Percentiles rank a stretch among this genome's conserved stretches.
Evolutionary conservation across 2,113 vertebrate species (phyloP).

Genomic region (Hippoglossus stenolepis): DNA sequence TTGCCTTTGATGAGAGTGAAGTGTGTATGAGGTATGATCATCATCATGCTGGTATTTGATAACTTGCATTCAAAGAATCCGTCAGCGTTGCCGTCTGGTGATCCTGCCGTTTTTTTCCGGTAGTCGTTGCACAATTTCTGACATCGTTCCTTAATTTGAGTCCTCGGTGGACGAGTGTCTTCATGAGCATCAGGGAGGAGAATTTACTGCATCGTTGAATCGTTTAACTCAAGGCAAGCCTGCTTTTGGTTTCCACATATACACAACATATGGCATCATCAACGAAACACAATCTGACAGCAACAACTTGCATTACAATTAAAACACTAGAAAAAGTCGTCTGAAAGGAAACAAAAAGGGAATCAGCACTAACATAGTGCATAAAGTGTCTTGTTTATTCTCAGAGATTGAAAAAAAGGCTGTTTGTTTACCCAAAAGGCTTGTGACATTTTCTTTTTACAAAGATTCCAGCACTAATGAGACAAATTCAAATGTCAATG

Average conservation of each 20-base stretch:
- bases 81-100: neutral
- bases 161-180: neutral
- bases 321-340: constrained; percentile 91
- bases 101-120: neutral
- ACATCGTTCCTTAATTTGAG: neutral
- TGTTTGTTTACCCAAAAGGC: constrained; percentile 58
- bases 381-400: constrained; percentile 73
- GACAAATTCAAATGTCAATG: constrained; percentile 56
- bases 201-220: constrained; percentile 52
- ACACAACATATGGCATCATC: constrained; percentile 80
- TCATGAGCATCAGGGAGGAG: constrained; percentile 6
- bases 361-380: constrained; percentile 98
- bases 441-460: constrained; percentile 50
- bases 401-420: constrained; percentile 62
- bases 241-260: constrained; percentile 76
- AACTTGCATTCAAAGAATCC: constrained; percentile 38
- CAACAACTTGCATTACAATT: constrained; percentile 83
- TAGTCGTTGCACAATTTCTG: neutral
- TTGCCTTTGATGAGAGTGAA: constrained; percentile 28
- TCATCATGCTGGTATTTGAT: constrained; percentile 53
- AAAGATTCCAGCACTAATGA: constrained; percentile 64
- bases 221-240: constrained; percentile 66
- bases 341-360: constrained; percentile 83
- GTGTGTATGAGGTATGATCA: constrained; percentile 43
- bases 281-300: constrained; percentile 77